phyloP scores from a whole-genome alignment of 2,888 invertebrate species.

The Zygothrica quintamaculata region DNA sequence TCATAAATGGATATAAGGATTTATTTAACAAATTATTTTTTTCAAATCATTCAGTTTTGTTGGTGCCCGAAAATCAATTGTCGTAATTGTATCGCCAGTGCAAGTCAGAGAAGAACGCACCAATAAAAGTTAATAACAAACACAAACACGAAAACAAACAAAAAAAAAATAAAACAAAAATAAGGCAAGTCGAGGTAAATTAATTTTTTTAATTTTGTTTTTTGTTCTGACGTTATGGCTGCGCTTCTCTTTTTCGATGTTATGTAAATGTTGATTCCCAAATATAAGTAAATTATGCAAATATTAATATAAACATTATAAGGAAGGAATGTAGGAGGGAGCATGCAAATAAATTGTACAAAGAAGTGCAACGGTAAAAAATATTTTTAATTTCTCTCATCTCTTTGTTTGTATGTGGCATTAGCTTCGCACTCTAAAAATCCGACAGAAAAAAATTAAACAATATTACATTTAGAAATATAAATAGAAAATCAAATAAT shows the following conservation, averaged over 20 bases:
- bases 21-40: conserved; percentile 37
- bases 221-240: background rate
- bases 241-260: conserved; percentile 13
- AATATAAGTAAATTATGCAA: conserved; percentile 28
- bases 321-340: conserved; percentile 15
- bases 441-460: too few relatives aligned
- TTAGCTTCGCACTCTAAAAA: background rate
- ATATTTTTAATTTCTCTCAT: background rate
- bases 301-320: conserved; percentile 34
- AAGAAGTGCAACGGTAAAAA: conserved; percentile 17
- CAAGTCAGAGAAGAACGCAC: conserved; percentile 3
- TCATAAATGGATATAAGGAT: too few relatives aligned
- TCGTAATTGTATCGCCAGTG: conserved; percentile 12
- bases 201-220: too few relatives aligned
- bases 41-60: conserved; percentile 35
- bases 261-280: conserved; percentile 31
- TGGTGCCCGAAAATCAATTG: conserved; percentile 19
- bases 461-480: background rate
- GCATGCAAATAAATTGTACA: conserved; percentile 52
- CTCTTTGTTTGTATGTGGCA: conserved; percentile 6
- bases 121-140: background rate
- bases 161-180: background rate
- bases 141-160: background rate
- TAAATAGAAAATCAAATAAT: conserved; percentile 1
- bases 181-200: too few relatives aligned